Percentiles rank a stretch among this genome's conserved stretches.
Conservation (phyloP, 2,113 vertebrate genomes). For the Pomatorhinus ruficollis region DNA sequence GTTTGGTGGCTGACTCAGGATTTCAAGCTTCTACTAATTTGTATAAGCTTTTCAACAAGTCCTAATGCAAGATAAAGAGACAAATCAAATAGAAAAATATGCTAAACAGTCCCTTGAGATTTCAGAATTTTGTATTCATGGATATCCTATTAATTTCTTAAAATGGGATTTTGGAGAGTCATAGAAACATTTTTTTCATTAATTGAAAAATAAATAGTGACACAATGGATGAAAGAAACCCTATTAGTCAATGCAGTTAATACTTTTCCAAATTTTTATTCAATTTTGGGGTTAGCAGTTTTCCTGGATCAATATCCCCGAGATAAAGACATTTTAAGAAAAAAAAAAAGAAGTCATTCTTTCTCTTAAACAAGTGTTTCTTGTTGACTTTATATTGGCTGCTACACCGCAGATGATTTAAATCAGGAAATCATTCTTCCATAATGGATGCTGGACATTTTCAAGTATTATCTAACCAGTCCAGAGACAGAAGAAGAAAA, state of each 20-base stretch:
- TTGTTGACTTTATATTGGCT: background rate
- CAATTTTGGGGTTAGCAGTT: background rate
- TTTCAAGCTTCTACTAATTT: background rate
- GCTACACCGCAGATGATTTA: background rate
- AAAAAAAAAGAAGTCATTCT: background rate
- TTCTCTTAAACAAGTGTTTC: background rate
- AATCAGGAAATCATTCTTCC: background rate
- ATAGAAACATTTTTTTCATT: background rate
- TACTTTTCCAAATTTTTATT: background rate
- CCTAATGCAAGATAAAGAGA: background rate
- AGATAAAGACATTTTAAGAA: background rate
- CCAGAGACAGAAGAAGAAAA: background rate
- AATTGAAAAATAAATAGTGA: background rate
- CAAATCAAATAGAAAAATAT: background rate
- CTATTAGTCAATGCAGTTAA: background rate
- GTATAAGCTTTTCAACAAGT: background rate
- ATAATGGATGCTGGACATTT: background rate
- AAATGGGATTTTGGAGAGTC: background rate
- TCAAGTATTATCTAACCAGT: background rate
- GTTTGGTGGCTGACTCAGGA: background rate
- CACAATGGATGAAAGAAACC: rapidly evolving
- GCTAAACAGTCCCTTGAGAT: background rate
- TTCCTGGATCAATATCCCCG: background rate
- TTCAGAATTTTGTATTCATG: background rate
- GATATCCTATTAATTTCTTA: background rate